Evolutionary conservation across 1,140 invertebrate genomes (phyloP), one percentile per base, ranked within the genome.

Genomic region (Pissodes strobi): DNA sequence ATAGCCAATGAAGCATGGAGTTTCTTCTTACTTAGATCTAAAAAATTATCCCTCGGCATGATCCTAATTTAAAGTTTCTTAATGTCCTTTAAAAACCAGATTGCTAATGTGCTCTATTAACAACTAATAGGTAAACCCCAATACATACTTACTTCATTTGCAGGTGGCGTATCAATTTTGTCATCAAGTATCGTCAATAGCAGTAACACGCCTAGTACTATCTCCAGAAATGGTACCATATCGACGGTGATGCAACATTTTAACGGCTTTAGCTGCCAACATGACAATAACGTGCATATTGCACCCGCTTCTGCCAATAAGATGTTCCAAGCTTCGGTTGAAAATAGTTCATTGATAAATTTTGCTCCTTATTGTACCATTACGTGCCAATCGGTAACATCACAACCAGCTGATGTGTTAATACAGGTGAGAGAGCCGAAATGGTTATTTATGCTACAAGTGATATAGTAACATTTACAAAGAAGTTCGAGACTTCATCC

Each of bases 381-480:
- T 59, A 69, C 69, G 15, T 75, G 73, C 34, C 65, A 69, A 63
- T 93, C 92, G 79, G 88, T 91, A 4, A 92, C 91, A 12, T 91
- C 92, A 2, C 91, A 93, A 76, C 87, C 93, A 5, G 91, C 92
- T 0, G 92, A 95, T 75, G 89, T 93, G 41, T 81, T 97, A 1
- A 89, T 96, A 58, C 86, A 88, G 69, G 83, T 80, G 45, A 63
- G 34, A n/a, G n/a, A n/a, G n/a, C n/a, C n/a, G n/a, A n/a, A n/a
- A n/a, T n/a, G n/a, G n/a, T n/a, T n/a, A n/a, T n/a, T n/a, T n/a
- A n/a, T n/a, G n/a, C n/a, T n/a, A n/a, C n/a, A n/a, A n/a, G n/a
- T n/a, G n/a, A n/a, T n/a, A n/a, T n/a, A n/a, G n/a, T n/a, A n/a
- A n/a, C n/a, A n/a, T n/a, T n/a, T n/a, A n/a, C n/a, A n/a, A n/a